Evolutionary conservation across 2,113 vertebrate genomes (phyloP).

Genomic region (Suricata suricatta): DNA sequence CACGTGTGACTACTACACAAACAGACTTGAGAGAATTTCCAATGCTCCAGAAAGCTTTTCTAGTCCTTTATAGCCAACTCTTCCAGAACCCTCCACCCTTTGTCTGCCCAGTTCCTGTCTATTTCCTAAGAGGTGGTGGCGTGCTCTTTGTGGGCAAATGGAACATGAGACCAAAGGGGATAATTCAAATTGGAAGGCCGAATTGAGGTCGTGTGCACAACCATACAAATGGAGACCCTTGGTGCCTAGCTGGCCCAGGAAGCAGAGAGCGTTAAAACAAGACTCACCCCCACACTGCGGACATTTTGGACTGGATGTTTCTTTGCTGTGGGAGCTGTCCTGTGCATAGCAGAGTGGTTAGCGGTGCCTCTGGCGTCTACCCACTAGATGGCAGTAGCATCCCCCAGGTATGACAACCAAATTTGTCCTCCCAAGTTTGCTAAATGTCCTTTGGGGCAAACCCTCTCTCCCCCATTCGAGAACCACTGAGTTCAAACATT

Average conservation of each 20-base stretch:
- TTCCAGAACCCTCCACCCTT: background rate
- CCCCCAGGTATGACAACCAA: background rate
- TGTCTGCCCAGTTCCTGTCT: background rate
- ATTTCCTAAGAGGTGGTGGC: background rate
- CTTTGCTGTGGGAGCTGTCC: background rate
- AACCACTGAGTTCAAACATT: background rate
- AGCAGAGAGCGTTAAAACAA: background rate
- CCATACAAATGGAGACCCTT: background rate
- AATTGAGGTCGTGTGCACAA: background rate
- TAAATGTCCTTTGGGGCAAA: background rate
- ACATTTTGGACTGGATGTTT: background rate
- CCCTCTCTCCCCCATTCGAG: no score
- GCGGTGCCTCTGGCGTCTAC: background rate
- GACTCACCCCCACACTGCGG: background rate
- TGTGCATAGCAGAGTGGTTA: background rate
- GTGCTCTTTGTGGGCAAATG: background rate
- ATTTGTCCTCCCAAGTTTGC: background rate
- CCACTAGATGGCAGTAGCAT: background rate
- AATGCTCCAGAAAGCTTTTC: background rate
- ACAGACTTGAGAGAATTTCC: background rate
- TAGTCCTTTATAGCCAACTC: background rate
- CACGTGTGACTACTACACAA: background rate
- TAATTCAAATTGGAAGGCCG: background rate
- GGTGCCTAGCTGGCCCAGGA: background rate
- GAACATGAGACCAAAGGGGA: background rate